A percentile compares a stretch with the other conserved stretches of the same genome.
Conservation (phyloP, 2,113 vertebrate genomes). For the Corythornis madagascariensis region DNA sequence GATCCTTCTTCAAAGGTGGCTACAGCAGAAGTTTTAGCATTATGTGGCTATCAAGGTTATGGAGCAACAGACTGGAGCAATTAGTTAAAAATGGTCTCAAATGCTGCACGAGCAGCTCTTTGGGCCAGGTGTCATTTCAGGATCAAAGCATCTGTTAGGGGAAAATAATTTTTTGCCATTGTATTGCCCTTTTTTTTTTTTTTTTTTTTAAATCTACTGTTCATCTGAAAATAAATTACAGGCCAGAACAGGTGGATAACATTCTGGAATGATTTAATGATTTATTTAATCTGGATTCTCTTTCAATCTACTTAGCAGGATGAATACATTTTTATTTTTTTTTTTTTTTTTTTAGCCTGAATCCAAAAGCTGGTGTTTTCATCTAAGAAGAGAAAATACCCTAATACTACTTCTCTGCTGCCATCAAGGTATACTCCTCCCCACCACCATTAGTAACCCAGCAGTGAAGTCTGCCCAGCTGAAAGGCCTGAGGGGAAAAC, state of each 20-base stretch:
- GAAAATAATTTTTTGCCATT: neutral
- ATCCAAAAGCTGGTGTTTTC: slow-evolving; percentile 48
- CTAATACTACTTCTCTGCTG: neutral
- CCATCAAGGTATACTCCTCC: slow-evolving; percentile 1
- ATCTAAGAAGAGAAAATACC: slow-evolving; percentile 38
- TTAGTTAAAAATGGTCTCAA: neutral
- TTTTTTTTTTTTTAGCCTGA: neutral
- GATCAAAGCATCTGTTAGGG: slow-evolving; percentile 43
- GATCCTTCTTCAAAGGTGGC: neutral
- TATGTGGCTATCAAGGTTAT: neutral
- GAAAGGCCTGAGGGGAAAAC: neutral
- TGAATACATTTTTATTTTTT: neutral
- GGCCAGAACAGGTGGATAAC: slow-evolving; percentile 60
- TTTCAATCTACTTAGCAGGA: slow-evolving; percentile 60
- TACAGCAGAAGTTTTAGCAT: neutral
- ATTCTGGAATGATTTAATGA: slow-evolving; percentile 62
- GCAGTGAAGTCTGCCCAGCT: neutral
- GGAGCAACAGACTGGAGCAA: neutral
- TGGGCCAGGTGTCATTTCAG: slow-evolving; percentile 29
- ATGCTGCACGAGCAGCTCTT: neutral
- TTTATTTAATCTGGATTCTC: slow-evolving; percentile 70
- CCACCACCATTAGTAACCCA: neutral
- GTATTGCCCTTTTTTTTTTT: neutral
- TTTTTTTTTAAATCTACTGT: slow-evolving; percentile 3
- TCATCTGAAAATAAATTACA: slow-evolving; percentile 54